Conservation (phyloP, 2,888 invertebrate genomes). For the Andrena praecox region DNA sequence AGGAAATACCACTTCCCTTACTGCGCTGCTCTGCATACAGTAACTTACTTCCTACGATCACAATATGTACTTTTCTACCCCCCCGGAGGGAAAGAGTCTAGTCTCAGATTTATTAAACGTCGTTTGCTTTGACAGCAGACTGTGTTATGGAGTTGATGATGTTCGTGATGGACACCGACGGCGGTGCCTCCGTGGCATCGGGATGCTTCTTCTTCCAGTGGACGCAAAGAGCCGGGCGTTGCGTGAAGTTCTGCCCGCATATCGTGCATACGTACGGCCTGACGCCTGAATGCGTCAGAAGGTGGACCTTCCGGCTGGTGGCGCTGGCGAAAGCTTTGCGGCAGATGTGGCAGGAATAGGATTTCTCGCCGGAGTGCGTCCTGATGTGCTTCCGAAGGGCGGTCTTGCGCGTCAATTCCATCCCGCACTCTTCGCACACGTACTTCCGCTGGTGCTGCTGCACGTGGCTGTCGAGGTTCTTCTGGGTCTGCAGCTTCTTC, state of each 20-base stretch:
- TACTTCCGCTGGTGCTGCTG: slow-evolving; percentile 66
- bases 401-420: slow-evolving; percentile 63
- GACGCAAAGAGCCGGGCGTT: slow-evolving; percentile 68
- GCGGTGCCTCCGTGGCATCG: slow-evolving; percentile 47
- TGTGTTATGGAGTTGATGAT: slow-evolving; percentile 47
- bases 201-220: slow-evolving; percentile 71
- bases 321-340: slow-evolving; percentile 66
- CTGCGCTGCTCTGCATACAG: too few relatives aligned
- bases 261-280: slow-evolving; percentile 76
- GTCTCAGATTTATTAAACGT: background rate
- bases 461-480: slow-evolving; percentile 71
- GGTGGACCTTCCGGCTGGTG: slow-evolving; percentile 74
- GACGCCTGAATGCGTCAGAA: slow-evolving; percentile 73
- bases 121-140: background rate
- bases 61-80: background rate
- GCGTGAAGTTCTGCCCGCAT: slow-evolving; percentile 72
- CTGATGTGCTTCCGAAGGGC: slow-evolving; percentile 67
- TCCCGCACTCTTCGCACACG: slow-evolving; percentile 68
- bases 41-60: background rate
- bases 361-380: slow-evolving; percentile 64
- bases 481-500: slow-evolving; percentile 70
- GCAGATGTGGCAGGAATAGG: slow-evolving; percentile 68
- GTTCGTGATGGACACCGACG: slow-evolving; percentile 54
- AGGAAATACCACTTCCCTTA: background rate
- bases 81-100: background rate